These are phyloP conservation scores for Paramormyrops hopkinsi DNA, from an alignment of 2,797 vertebrate genomes.

Conservation along the genomic window DNA sequence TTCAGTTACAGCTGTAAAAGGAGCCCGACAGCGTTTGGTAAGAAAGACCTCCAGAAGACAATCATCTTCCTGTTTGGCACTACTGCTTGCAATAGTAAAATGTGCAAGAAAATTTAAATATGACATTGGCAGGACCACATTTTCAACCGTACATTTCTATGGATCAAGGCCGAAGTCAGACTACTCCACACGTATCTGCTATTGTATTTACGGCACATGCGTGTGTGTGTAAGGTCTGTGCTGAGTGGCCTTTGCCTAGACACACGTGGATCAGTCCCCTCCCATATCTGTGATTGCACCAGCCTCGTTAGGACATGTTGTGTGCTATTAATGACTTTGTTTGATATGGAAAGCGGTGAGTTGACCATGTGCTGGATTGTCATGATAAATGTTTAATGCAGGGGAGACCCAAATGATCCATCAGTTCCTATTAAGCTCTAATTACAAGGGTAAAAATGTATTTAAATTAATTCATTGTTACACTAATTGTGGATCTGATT, in stretches of 20 bases:
- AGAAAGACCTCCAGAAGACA: constrained; percentile 50
- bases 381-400: constrained; percentile 59
- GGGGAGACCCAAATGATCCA: constrained; percentile 55
- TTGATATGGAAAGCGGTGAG: constrained; percentile 51
- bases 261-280: constrained; percentile 12
- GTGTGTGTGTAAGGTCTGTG: not conserved
- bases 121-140: constrained; percentile 37
- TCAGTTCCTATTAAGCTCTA: constrained; percentile 57
- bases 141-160: constrained; percentile 47
- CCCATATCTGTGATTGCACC: constrained; percentile 32
- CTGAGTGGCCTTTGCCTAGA: not conserved
- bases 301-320: constrained; percentile 41
- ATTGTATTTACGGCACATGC: not conserved
- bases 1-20: constrained; percentile 48
- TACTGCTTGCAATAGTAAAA: constrained; percentile 54
- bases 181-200: not conserved
- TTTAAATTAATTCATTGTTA: constrained; percentile 30
- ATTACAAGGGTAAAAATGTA: constrained; percentile 50
- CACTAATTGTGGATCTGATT: constrained; percentile 11
- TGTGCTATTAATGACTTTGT: constrained; percentile 42
- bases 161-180: constrained; percentile 19
- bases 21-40: constrained; percentile 51
- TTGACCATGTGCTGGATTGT: constrained; percentile 48
- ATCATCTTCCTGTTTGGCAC: constrained; percentile 57
- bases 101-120: constrained; percentile 50